These are phyloP conservation scores for Peribatodes rhomboidaria DNA, from an alignment of 2,888 invertebrate species.

Conservation along the genomic window DNA sequence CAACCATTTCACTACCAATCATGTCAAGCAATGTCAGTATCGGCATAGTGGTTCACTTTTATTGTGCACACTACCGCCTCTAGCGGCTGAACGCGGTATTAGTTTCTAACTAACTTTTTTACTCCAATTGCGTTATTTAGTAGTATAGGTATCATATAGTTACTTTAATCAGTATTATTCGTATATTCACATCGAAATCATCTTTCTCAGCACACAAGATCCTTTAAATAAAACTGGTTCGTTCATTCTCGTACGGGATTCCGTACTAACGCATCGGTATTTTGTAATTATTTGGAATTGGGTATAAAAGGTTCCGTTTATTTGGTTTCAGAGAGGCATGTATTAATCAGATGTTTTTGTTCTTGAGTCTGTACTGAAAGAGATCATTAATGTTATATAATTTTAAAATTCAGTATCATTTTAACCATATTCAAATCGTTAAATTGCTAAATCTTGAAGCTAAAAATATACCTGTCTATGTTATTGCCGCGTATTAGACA, in stretches of 20 bases:
- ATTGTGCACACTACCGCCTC: constrained; percentile 11
- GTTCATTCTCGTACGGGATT: constrained; percentile 62
- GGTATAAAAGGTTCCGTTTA: constrained; percentile 6
- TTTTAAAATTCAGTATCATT: too few species aligned
- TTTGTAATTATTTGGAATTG: constrained; percentile 22
- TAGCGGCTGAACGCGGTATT: constrained; percentile 7
- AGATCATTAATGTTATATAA: neutral
- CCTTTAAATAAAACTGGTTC: constrained; percentile 24
- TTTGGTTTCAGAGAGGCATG: constrained; percentile 8
- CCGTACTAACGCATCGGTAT: constrained; percentile 39
- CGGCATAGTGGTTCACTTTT: neutral
- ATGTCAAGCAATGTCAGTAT: neutral
- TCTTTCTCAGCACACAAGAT: constrained; percentile 30
- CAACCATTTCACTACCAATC: constrained; percentile 5
- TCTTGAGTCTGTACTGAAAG: neutral
- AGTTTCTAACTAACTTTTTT: neutral
- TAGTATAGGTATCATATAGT: constrained; percentile 17
- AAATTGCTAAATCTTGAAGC: too few species aligned
- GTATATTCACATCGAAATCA: constrained; percentile 21
- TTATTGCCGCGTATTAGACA: too few species aligned
- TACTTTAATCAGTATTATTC: constrained; percentile 45
- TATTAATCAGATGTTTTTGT: neutral
- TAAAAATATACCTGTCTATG: too few species aligned
- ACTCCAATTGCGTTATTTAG: constrained; percentile 11
- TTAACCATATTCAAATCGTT: too few species aligned